Evolutionary conservation across 2,797 vertebrate genomes (phyloP).

Genomic region (Halcyon badia): DNA sequence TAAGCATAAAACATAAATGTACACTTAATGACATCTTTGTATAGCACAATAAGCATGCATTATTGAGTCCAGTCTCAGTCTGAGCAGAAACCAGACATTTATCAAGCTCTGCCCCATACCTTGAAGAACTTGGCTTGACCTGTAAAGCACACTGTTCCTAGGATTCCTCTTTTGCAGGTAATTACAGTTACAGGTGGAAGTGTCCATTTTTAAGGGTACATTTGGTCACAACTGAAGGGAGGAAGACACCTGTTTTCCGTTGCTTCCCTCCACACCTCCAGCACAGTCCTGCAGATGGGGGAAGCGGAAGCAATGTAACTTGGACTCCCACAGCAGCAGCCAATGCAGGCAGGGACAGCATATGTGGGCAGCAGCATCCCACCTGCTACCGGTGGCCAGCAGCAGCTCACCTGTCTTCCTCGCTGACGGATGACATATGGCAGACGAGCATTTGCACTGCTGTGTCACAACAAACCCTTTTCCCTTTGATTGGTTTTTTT

Average conservation of each 20-base stretch:
- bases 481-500: neutral
- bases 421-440: rapidly evolving
- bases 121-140: neutral
- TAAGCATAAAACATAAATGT: neutral
- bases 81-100: neutral
- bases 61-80: neutral
- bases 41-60: rapidly evolving
- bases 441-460: neutral
- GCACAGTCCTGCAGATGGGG: rapidly evolving
- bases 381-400: rapidly evolving
- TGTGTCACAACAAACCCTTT: neutral
- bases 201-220: neutral
- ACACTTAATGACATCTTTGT: neutral
- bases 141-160: neutral
- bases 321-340: rapidly evolving
- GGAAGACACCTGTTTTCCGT: neutral
- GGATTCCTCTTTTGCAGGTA: neutral
- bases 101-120: neutral
- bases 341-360: neutral
- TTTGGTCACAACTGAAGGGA: neutral
- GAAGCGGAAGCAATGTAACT: rapidly evolving
- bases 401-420: neutral
- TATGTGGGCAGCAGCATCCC: neutral
- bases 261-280: neutral
- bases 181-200: neutral